A percentile compares a stretch with the other conserved stretches of the same genome.
Evolutionary conservation across 2,888 invertebrate species (phyloP).

Genomic region (Drosophila hamatofila): DNA sequence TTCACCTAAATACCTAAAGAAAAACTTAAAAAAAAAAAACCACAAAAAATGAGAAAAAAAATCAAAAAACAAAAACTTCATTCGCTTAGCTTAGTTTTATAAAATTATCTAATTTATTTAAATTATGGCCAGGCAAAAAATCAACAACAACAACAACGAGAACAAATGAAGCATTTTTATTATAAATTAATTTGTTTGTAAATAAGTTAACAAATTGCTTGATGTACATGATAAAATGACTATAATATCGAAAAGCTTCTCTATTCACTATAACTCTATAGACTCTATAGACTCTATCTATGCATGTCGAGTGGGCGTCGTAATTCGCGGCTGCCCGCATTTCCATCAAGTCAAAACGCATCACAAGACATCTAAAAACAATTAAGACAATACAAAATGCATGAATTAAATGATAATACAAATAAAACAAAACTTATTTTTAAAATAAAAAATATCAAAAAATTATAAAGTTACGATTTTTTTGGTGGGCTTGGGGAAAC

Average conservation of each 20-base stretch:
- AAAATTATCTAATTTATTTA: constrained; percentile 77
- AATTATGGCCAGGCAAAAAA: constrained; percentile 66
- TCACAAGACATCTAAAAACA: constrained; percentile 24
- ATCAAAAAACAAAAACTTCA: constrained; percentile 25
- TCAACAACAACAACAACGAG: constrained; percentile 47
- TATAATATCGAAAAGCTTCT: constrained; percentile 39
- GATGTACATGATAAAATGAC: constrained; percentile 62
- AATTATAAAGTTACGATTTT: constrained; percentile 9
- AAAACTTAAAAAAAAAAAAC: constrained; percentile 4
- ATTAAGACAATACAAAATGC: constrained; percentile 43
- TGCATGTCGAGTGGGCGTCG: constrained; percentile 24
- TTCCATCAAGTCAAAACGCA: constrained; percentile 69
- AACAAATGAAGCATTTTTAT: constrained; percentile 68
- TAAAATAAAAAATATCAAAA: constrained; percentile 55
- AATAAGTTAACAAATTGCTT: constrained; percentile 74
- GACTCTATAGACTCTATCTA: constrained; percentile 14
- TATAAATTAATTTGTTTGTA: constrained; percentile 75
- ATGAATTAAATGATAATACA: constrained; percentile 49
- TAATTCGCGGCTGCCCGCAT: constrained; percentile 30
- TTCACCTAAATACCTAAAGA: constrained; percentile 22
- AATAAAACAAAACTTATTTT: constrained; percentile 39
- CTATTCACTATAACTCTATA: constrained; percentile 37
- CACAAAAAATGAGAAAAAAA: neutral
- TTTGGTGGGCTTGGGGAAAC: neutral
- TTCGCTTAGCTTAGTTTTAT: constrained; percentile 73